Evolutionary conservation across 2,888 invertebrate genomes (phyloP).

Genomic region (Cenopis cana): DNA sequence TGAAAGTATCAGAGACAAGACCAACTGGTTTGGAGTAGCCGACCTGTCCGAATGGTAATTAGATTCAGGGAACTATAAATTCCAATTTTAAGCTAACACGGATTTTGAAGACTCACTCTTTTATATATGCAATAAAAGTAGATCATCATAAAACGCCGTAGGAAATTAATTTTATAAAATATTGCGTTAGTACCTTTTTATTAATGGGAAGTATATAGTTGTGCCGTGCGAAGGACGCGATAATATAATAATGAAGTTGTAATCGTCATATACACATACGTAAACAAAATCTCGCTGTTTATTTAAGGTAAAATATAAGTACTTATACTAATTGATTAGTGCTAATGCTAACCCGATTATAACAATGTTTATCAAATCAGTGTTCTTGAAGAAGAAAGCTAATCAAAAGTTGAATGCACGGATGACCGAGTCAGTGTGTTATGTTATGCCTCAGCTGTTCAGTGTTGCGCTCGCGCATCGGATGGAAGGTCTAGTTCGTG

Average conservation of each 20-base stretch:
- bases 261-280: neutral
- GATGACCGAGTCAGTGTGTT: conserved; percentile 85
- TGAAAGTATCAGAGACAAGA: conserved; percentile 59
- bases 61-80: conserved; percentile 14
- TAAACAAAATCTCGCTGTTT: neutral
- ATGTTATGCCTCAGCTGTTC: conserved; percentile 84
- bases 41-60: conserved; percentile 34
- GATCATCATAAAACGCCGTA: neutral
- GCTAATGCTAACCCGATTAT: conserved; percentile 7
- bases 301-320: neutral
- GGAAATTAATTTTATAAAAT: neutral
- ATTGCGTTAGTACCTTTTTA: neutral
- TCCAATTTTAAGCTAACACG: conserved; percentile 19
- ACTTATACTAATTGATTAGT: neutral
- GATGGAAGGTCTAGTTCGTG: conserved; percentile 83
- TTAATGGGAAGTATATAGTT: neutral
- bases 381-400: conserved; percentile 81
- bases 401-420: conserved; percentile 85
- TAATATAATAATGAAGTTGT: neutral
- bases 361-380: conserved; percentile 58
- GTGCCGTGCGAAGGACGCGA: neutral
- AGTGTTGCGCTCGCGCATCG: conserved; percentile 76
- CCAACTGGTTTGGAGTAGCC: conserved; percentile 51
- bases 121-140: neutral
- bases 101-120: neutral